phyloP scores from a whole-genome alignment of 2,888 invertebrate species.

The Ischnura elegans region DNA sequence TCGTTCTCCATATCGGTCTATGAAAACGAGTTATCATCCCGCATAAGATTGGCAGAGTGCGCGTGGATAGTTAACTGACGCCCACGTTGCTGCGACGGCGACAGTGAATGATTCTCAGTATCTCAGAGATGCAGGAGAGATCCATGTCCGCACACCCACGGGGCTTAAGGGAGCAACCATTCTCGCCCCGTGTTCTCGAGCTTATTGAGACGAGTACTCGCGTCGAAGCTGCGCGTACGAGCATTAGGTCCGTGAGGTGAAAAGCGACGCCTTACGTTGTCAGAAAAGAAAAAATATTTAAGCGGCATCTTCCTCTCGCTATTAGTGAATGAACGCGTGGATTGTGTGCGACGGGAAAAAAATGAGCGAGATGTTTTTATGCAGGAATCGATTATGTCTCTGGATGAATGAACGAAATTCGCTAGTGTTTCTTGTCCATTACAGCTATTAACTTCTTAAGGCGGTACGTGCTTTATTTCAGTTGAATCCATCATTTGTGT shows the following conservation, averaged over 20 bases:
- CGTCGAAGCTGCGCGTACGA: neutral
- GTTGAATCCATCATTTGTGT: too few relatives aligned
- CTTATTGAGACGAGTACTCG: constrained; percentile 2
- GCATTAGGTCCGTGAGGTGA: neutral
- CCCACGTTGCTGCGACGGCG: neutral
- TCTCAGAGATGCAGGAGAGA: neutral
- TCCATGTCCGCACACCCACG: neutral
- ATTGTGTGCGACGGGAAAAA: neutral
- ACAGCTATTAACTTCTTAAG: neutral
- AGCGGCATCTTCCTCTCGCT: neutral
- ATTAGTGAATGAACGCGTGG: neutral
- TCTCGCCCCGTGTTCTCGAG: neutral
- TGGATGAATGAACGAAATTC: neutral
- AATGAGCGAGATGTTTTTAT: too few relatives aligned
- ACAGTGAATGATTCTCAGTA: neutral
- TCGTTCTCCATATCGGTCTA: too few relatives aligned
- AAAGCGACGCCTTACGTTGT: neutral
- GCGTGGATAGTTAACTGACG: too few relatives aligned
- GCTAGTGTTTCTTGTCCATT: neutral
- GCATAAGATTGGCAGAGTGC: too few relatives aligned
- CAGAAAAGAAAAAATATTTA: neutral
- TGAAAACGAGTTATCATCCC: neutral
- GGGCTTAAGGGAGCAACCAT: neutral
- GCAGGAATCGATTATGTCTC: neutral
- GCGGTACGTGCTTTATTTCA: too few relatives aligned